Percentiles rank a stretch among this genome's conserved stretches.
Evolutionary conservation across 2,888 invertebrate species (phyloP).

Genomic region (Lissonota sp.): DNA sequence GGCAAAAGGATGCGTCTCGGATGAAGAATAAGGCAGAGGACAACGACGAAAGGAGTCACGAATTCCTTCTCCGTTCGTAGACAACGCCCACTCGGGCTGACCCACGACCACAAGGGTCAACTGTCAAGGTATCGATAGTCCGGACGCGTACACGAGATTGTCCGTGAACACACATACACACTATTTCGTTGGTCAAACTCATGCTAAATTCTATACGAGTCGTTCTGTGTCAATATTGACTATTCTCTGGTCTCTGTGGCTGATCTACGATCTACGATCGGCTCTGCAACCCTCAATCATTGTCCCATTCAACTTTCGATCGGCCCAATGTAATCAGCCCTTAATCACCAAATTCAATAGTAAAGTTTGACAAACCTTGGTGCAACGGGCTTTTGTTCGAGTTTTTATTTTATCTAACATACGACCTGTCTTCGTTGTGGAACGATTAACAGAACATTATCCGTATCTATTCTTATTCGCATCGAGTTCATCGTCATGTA

Average conservation of each 20-base stretch:
- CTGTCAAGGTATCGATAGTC: constrained; percentile 76
- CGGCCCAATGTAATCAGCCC: too few species aligned
- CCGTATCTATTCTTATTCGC: neutral
- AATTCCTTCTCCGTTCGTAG: constrained; percentile 72
- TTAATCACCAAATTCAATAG: too few species aligned
- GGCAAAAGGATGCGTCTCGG: constrained; percentile 21
- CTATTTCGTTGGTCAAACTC: constrained; percentile 63
- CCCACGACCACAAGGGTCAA: constrained; percentile 69
- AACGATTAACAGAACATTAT: too few species aligned
- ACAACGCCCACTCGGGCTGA: constrained; percentile 72
- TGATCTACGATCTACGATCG: neutral
- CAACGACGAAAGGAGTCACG: constrained; percentile 66
- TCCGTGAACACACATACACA: constrained; percentile 56
- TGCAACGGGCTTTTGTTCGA: too few species aligned
- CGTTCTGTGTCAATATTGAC: constrained; percentile 25
- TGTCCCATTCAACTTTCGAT: too few species aligned
- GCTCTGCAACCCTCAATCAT: neutral
- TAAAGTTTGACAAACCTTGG: too few species aligned
- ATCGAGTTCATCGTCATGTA: constrained; percentile 2
- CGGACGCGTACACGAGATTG: constrained; percentile 69
- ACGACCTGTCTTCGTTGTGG: too few species aligned
- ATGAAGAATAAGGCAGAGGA: constrained; percentile 15
- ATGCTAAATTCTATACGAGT: constrained; percentile 54
- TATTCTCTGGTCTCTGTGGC: neutral
- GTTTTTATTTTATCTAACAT: too few species aligned